Base-by-base conservation (phyloP, 2,797 vertebrate genomes). In the Crenichthys baileyi region DNA sequence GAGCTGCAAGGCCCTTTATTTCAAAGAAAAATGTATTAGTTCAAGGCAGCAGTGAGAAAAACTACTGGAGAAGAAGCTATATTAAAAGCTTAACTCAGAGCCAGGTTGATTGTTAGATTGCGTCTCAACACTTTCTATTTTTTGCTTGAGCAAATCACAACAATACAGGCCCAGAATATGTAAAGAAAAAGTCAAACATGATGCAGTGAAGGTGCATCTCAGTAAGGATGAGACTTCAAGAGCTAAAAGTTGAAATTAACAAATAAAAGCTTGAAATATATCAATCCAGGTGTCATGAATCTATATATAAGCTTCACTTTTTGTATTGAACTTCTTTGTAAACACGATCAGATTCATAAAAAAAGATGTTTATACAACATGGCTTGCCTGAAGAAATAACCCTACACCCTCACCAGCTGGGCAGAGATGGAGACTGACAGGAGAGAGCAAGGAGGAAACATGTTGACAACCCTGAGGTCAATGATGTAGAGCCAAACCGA, bases 391-490 rank as follows among this genome's bases (percentile, higher is more conserved):
- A 24, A 44, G 65, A 44, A 44, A 77, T 78, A 75, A 78, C 36
- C 77, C 71, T 5, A 7, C 51, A 53, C 12, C 36, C 31, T 24
- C 24, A 65, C 72, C 83, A 87, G 79, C 84, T 85, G 80, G 77
- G 71, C 51, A 56, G 9, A 70, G 72, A 77, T 26, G 60, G 76
- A 53, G 77, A 77, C 39, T 83, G 87, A 84, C 79, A 71, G 79
- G 74, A 46, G n/a, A 72, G 72, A 63, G 71, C 78, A 72, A 39
- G 0, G 65, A 0, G 44, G 73, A 80, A 84, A 75, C 79, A 26
- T 29, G 71, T 75, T 78, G 67, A 72, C 80, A 79, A 86, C 87
- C 72, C 0, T 9, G 81, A 82, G 89, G 90, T 90, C 89, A 84
- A 81, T 31, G 58, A 86, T 75, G 83, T 78, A 73, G 79, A 78